Evolutionary conservation across 1,140 invertebrate genomes (phyloP), one percentile per base, ranked within the genome.

Genomic region (Acromyrmex echinatior): DNA sequence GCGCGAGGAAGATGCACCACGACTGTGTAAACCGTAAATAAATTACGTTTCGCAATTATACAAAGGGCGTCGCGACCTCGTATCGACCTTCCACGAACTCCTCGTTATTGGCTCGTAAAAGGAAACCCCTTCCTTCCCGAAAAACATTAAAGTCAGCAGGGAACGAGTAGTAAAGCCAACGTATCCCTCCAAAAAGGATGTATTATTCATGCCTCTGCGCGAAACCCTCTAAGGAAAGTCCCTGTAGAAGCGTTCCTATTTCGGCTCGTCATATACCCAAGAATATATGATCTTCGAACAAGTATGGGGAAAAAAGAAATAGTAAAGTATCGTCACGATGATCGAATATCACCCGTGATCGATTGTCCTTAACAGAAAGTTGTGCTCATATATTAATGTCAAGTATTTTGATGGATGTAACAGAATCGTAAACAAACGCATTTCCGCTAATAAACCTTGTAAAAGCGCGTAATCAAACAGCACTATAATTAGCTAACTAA

Each of bases 71-170:
- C n/a, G 53, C 56, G 12, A 25, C 7, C 66, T 25, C 53, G 66
- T 56, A 62, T 73, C 65, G 65, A 81, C 49, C 31, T 70, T 28
- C n/a, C n/a, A 25, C 65, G 35, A 74, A 62, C 68, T 70, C 28
- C 49, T 82, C 80, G 68, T 82, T 82, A 82, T 82, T 82, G 80
- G 68, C 25, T 82, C 80, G 68, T 82, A 74, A 82, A 82, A 73
- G 35, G 77, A 35, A 25, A 14, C 25, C 51, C 49, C 16, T 9
- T 73, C 7, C 9, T 51, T 16, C 6, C 68, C 56, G 68, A 82
- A 82, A 82, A 82, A 82, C 80, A 74, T 82, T 82, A 82, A 82
- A 82, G 80, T 82, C 80, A 74, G 79, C 51, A 82, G 80, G 53
- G 80, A 82, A 74, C 39, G 68, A 62, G 80, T 62, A 60, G 80